Percentiles rank a stretch among this genome's conserved stretches.
Conservation (phyloP, 1,140 invertebrate genomes). For the Scaptomyza graminum region DNA sequence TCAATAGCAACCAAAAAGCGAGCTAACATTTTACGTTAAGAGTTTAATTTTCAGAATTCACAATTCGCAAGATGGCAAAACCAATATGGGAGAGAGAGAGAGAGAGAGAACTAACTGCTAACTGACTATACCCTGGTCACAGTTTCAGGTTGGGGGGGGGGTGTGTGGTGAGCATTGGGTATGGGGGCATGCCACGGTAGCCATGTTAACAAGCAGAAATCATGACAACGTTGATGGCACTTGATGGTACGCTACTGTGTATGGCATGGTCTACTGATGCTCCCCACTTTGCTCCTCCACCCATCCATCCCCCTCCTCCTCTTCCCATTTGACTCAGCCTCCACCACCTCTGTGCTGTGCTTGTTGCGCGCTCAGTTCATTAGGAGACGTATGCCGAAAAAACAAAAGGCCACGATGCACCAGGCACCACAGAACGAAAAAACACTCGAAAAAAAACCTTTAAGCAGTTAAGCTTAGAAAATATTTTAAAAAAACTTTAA, state of each 20-base stretch:
- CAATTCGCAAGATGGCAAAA: constrained; percentile 77
- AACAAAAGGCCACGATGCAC: constrained; percentile 31
- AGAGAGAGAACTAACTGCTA: constrained; percentile 2
- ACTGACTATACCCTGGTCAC: constrained; percentile 5
- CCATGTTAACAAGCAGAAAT: constrained; percentile 80
- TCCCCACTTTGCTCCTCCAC: background rate
- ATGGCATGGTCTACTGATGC: constrained; percentile 12
- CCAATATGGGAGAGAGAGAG: constrained; percentile 24
- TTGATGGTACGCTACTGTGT: constrained; percentile 55
- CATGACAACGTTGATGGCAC: constrained; percentile 79
- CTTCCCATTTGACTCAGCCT: too few relatives aligned
- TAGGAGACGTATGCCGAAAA: constrained; percentile 72
- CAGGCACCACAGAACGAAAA: constrained; percentile 4
- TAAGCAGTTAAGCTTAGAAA: too few relatives aligned
- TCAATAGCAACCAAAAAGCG: constrained; percentile 53
- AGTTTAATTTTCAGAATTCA: constrained; percentile 82
- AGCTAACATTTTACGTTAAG: constrained; percentile 63
- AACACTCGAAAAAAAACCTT: constrained; percentile 36
- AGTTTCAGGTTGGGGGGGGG: background rate
- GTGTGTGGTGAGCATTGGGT: background rate
- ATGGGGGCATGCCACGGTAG: constrained; percentile 59
- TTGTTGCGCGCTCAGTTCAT: constrained; percentile 61
- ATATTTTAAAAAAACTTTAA: too few relatives aligned
- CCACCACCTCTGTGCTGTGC: background rate
- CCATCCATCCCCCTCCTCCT: background rate